Percentiles rank a stretch among this genome's conserved stretches.
Conservation (phyloP, 2,797 vertebrate genomes). For the Eupleurogrammus muticus region DNA sequence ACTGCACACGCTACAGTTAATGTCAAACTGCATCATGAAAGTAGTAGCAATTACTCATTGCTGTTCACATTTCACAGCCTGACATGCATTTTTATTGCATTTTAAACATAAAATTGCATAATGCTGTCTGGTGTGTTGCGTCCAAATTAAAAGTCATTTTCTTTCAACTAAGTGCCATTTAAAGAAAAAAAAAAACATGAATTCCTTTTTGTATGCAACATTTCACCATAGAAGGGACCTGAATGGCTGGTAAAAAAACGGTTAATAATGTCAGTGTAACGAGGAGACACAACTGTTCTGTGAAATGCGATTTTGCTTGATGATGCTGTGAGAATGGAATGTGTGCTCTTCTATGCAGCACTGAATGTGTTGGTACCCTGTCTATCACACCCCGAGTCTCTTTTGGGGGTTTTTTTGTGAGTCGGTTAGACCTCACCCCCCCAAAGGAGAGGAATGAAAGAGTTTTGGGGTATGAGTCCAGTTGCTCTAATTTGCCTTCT, state of each 20-base stretch:
- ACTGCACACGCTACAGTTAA: background rate
- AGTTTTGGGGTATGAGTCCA: constrained; percentile 29
- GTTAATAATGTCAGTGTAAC: constrained; percentile 4
- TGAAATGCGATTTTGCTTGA: constrained; percentile 5
- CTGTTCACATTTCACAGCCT: constrained; percentile 14
- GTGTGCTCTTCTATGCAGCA: constrained; percentile 25
- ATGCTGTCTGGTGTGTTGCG: constrained; percentile 16
- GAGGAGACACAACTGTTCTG: background rate
- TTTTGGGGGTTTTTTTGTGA: constrained; percentile 16
- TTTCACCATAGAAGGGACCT: constrained; percentile 1
- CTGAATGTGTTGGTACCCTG: constrained; percentile 39
- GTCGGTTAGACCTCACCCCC: constrained; percentile 12
- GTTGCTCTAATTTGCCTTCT: constrained; percentile 43
- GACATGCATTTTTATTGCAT: constrained; percentile 5
- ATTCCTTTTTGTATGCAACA: background rate
- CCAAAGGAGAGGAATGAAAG: constrained; percentile 31
- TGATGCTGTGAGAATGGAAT: constrained; percentile 30
- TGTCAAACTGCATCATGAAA: background rate
- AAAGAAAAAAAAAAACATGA: constrained; percentile 6
- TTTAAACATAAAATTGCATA: constrained; percentile 12
- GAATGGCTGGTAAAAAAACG: background rate
- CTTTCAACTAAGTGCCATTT: constrained; percentile 53
- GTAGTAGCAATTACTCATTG: constrained; percentile 19
- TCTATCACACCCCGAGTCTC: constrained; percentile 9
- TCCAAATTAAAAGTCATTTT: constrained; percentile 27